Conservation (phyloP, 2,113 vertebrate genomes). For the Lycaon pictus region DNA sequence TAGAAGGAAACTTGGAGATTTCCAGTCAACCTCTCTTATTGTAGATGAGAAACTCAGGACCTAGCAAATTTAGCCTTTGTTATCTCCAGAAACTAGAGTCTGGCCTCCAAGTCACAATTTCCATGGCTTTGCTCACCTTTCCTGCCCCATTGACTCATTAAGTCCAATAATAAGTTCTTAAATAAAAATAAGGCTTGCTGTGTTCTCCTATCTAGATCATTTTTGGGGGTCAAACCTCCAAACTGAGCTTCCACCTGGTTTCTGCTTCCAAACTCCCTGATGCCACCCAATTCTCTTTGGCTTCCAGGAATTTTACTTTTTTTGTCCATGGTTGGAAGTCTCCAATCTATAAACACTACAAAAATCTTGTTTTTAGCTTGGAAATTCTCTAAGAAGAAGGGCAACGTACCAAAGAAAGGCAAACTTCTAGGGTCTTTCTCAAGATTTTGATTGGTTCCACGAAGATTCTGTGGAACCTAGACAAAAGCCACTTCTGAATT, state of each 20-base stretch:
- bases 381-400: neutral
- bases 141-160: neutral
- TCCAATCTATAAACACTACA: neutral
- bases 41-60: neutral
- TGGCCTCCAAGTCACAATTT: neutral
- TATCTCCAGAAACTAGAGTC: neutral
- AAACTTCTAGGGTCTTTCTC: neutral
- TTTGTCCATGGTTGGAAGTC: neutral
- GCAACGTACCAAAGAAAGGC: neutral
- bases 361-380: neutral
- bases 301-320: constrained; percentile 14
- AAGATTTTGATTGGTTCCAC: neutral
- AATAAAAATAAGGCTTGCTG: neutral
- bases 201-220: neutral
- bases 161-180: neutral
- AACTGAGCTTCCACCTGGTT: constrained; percentile 15
- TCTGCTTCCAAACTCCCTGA: neutral
- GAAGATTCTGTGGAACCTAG: neutral
- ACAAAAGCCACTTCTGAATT: neutral
- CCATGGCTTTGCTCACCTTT: neutral
- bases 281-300: neutral
- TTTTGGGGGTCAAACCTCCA: constrained; percentile 5
- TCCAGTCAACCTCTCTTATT: neutral
- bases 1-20: neutral
- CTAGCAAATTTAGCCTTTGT: neutral